Evolutionary conservation across 2,888 invertebrate genomes (phyloP), one percentile per base, ranked within the genome.

Genomic region (Iphiclides podalirius): DNA sequence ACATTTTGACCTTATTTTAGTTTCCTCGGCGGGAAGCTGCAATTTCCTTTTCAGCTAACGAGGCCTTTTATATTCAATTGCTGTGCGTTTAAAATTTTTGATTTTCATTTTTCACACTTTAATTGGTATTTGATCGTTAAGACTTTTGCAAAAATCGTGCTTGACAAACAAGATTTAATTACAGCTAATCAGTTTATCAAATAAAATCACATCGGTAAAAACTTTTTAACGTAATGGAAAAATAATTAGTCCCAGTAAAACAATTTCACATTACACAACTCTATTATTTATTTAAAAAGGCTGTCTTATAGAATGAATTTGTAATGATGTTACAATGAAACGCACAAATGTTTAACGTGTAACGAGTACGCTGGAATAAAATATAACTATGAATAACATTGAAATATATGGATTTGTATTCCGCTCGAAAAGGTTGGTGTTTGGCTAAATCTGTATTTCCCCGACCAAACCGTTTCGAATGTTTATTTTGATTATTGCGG

Each of bases 41-140:
- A 86, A 85, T 84, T 87, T 86, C 85, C 85, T 75, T 78, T 74
- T 79, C 77, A 81, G 72, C 82, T 86, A 86, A 86, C 84, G 86
- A 86, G 83, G 70, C 72, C 76, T 77, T 80, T 82, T 79, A 81
- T 85, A 76, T 76, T 72, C 64, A 66, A 67, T 70, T 71, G 71
- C 69, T 64, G 60, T 65, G 61, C 61, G 57, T 62, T 60, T 61
- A 65, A 31, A 31, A 60, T 63, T 64, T 59, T 58, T 53, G 53
- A 56, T 54, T 55, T 57, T 40, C 47, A 55, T 54, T 58, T 59
- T 52, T 47, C 46, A 44, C 46, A 47, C 54, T 54, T 7, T 34
- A 44, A 48, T 23, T 42, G 20, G 12, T 17, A 13, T 35, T 49
- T 23, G 28, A 37, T 28, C 28, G 20, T 14, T 34, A 33, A 17